These are phyloP conservation scores for Mus spretus DNA, from an alignment of 2,797 vertebrate genomes.

Conservation along the genomic window DNA sequence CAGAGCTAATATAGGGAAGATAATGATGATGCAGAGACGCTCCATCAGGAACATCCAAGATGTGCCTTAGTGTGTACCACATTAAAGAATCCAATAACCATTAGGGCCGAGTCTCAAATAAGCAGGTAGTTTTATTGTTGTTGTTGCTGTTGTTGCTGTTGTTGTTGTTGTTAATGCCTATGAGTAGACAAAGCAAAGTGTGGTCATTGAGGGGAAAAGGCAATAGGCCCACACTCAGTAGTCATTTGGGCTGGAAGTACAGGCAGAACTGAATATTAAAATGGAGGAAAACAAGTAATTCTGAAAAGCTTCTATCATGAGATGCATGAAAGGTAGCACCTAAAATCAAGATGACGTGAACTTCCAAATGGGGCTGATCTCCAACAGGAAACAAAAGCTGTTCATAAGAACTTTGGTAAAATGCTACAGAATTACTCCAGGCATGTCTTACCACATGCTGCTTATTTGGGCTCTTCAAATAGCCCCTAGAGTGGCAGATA, in stretches of 20 bases:
- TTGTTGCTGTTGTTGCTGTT: background rate
- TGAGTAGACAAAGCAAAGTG: background rate
- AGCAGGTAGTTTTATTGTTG: constrained; percentile 54
- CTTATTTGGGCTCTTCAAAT: background rate
- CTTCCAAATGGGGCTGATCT: background rate
- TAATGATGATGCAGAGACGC: constrained; percentile 13
- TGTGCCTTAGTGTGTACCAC: constrained; percentile 56
- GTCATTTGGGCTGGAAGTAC: background rate
- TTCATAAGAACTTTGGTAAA: background rate
- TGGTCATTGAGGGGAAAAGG: background rate
- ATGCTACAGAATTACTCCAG: background rate
- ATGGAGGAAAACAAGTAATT: background rate
- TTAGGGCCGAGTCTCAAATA: constrained; percentile 70
- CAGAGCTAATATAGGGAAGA: constrained; percentile 45
- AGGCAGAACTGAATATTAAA: background rate
- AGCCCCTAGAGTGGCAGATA: background rate
- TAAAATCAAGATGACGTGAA: constrained; percentile 39
- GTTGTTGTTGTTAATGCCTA: background rate
- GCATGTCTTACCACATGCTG: background rate
- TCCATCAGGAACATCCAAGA: constrained; percentile 54
- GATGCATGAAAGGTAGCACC: background rate
- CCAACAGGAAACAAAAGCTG: background rate
- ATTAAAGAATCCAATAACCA: constrained; percentile 49
- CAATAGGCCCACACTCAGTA: background rate
- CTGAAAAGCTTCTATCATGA: background rate